A percentile compares a stretch with the other conserved stretches of the same genome.
Evolutionary conservation across 2,797 vertebrate genomes (phyloP).

Genomic region (Percopsis omiscomaycus): DNA sequence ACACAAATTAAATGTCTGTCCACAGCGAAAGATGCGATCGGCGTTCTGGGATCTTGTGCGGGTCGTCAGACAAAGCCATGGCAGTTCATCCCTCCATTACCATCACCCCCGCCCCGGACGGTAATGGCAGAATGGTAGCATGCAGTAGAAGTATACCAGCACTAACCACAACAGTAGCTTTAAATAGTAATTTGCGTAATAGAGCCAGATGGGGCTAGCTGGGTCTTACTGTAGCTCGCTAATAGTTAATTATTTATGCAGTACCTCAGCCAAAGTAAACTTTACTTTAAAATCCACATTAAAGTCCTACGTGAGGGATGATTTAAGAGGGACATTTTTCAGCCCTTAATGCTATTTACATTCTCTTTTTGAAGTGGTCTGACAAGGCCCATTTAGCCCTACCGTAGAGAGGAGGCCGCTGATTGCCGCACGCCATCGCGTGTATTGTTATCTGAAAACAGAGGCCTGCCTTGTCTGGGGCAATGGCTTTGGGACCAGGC

Average conservation of each 20-base stretch:
- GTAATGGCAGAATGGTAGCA: slow-evolving; percentile 55
- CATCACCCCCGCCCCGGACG: slow-evolving; percentile 28
- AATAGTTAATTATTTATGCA: slow-evolving; percentile 33
- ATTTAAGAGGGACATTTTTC: slow-evolving; percentile 25
- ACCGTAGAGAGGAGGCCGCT: not conserved
- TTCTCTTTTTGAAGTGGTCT: slow-evolving; percentile 37
- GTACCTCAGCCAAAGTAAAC: slow-evolving; percentile 1
- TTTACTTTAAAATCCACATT: slow-evolving; percentile 10
- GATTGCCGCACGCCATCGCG: slow-evolving; percentile 24
- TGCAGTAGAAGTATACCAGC: slow-evolving; percentile 25
- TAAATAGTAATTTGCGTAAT: slow-evolving; percentile 30
- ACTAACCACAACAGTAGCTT: slow-evolving; percentile 38
- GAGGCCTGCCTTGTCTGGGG: slow-evolving; percentile 61
- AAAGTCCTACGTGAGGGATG: not conserved
- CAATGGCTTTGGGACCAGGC: slow-evolving; percentile 54
- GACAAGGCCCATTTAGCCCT: slow-evolving; percentile 26
- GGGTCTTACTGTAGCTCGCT: slow-evolving; percentile 7
- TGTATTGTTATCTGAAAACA: slow-evolving; percentile 54
- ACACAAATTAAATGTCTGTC: slow-evolving; percentile 55
- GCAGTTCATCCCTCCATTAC: slow-evolving; percentile 32
- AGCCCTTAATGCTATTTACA: slow-evolving; percentile 6
- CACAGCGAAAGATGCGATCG: slow-evolving; percentile 43
- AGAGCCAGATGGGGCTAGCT: slow-evolving; percentile 15
- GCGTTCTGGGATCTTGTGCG: slow-evolving; percentile 51
- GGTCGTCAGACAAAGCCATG: not conserved